Evolutionary conservation across 2,113 vertebrate genomes (phyloP).

Genomic region (Menidia beryllina): DNA sequence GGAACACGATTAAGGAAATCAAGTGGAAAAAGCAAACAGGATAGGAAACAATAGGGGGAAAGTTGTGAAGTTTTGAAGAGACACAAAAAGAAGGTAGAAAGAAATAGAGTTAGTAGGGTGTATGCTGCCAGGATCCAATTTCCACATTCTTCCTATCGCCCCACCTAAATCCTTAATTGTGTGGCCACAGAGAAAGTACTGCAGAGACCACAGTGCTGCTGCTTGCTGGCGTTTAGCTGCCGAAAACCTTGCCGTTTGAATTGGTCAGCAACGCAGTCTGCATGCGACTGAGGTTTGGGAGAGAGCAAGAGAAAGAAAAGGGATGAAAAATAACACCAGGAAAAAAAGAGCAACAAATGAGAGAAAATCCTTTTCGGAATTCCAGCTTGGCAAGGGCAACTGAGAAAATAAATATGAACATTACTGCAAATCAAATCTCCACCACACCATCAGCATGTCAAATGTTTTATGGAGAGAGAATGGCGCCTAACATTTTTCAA

Average conservation of each 20-base stretch:
- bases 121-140: slow-evolving; percentile 81
- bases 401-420: slow-evolving; percentile 75
- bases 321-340: slow-evolving; percentile 69
- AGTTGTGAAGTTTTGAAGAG: slow-evolving; percentile 43
- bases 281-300: slow-evolving; percentile 73
- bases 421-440: slow-evolving; percentile 71
- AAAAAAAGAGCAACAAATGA: slow-evolving; percentile 66
- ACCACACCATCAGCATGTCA: slow-evolving; percentile 65
- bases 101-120: slow-evolving; percentile 77
- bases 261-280: slow-evolving; percentile 76
- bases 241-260: slow-evolving; percentile 80
- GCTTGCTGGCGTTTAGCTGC: slow-evolving; percentile 76
- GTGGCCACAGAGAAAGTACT: slow-evolving; percentile 83
- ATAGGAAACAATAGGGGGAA: slow-evolving; percentile 43
- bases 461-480: slow-evolving; percentile 67
- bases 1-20: slow-evolving; percentile 7
- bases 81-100: slow-evolving; percentile 47
- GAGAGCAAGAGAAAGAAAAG: slow-evolving; percentile 46
- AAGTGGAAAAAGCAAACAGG: slow-evolving; percentile 11
- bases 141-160: slow-evolving; percentile 85
- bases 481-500: slow-evolving; percentile 53
- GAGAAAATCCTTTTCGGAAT: slow-evolving; percentile 79
- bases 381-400: slow-evolving; percentile 70
- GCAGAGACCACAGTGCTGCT: slow-evolving; percentile 79
- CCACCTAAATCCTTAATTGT: slow-evolving; percentile 87